Percentiles rank a stretch among this genome's conserved stretches.
Evolutionary conservation across 2,797 vertebrate genomes (phyloP).

Genomic region (Vireo griseus): DNA sequence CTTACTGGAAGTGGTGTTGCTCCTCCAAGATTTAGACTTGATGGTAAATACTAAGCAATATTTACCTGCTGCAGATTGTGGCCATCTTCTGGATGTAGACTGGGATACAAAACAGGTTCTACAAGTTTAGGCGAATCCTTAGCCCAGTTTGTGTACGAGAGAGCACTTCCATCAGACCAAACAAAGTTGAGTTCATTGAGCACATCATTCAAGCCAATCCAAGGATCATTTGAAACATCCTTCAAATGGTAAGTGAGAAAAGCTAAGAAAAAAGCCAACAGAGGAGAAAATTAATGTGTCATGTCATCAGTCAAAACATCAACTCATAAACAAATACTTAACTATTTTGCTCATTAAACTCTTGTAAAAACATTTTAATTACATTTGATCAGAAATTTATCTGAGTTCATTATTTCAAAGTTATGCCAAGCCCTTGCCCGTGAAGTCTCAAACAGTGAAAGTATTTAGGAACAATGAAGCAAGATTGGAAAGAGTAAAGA

Average conservation of each 20-base stretch:
- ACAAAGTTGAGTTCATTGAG: slow-evolving; percentile 86
- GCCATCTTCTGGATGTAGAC: background rate
- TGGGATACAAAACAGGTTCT: background rate
- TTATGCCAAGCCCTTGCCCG: background rate
- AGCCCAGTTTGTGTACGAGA: slow-evolving; percentile 87
- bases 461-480: background rate
- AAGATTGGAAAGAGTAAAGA: background rate
- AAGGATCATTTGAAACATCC: slow-evolving; percentile 70
- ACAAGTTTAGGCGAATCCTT: slow-evolving; percentile 9
- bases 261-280: slow-evolving; percentile 65
- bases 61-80: background rate
- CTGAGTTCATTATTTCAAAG: background rate
- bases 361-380: background rate
- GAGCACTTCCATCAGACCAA: slow-evolving; percentile 84
- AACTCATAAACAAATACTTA: background rate
- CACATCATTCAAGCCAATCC: slow-evolving; percentile 89
- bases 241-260: slow-evolving; percentile 84
- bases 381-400: background rate
- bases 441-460: background rate
- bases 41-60: background rate
- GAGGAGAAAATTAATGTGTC: background rate
- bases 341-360: background rate
- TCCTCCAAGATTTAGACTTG: background rate
- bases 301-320: background rate
- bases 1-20: background rate